phyloP scores from a whole-genome alignment of 2,113 vertebrate genomes.

The Ovis aries region ARS-UI_Ramb_v3.0 NC_056054.1:115828001-115828500 shows the following conservation, averaged over 20 bases:
- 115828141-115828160: background rate
- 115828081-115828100: background rate
- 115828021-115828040: background rate
- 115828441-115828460: background rate
- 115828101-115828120: background rate
- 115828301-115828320: background rate
- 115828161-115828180: background rate
- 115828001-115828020: background rate
- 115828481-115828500: background rate
- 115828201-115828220: background rate
- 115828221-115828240: background rate
- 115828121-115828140: background rate
- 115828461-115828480: background rate
- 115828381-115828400: background rate
- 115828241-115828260: background rate
- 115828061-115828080: background rate
- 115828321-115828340: fast-evolving
- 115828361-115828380: background rate
- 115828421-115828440: background rate
- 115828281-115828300: background rate
- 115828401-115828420: background rate
- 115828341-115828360: fast-evolving
- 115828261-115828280: background rate
- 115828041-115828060: background rate
- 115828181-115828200: background rate